Evolutionary conservation across 2,113 vertebrate species (phyloP), one percentile per base, ranked within the genome.

Genomic region (Spheniscus mendiculus): DNA sequence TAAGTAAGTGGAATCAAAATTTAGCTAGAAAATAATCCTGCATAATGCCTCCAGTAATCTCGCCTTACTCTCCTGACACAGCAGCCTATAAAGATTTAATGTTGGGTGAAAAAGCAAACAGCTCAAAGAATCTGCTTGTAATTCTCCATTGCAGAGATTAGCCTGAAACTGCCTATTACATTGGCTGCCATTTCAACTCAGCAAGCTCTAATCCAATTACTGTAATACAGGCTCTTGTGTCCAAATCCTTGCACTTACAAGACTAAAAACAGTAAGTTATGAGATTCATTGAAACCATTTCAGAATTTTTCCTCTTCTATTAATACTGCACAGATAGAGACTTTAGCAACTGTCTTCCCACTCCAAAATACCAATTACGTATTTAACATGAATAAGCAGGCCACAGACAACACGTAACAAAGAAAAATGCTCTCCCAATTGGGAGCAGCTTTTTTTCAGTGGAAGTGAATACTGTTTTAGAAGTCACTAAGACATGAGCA

Each of bases 201-300:
- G 70, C 91, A 73, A 94, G 21, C 44, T 63, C 59, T 85, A 96
- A 95, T 93, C 94, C 91, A 93, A 89, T 97, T 96, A 93, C 87
- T 84, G 30, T 91, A 95, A 96, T 65, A 94, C 74, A 87, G 65
- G 36, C 65, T 94, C 74, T 81, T 65, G 42, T 69, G 53, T 50
- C 81, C 83, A 78, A 78, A 80, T 72, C 85, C 81, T 32, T 72
- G 17, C 70, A 87, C 56, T 92, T 69, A 1, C 0, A 78, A 72
- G 49, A 76, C 52, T 67, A 91, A 95, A 96, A 65, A 1, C 49
- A 56, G 36, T 11, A 86, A 92, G 15, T 82, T 66, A 76, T 4
- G 30, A 89, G 30, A 74, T 66, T 52, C 52, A 47, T 13, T 82
- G 23, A 74, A 89, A 87, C 10, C 25, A 26, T 15, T 73, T 63